Base-by-base conservation (phyloP, 2,888 invertebrate genomes). In the Ormia ochracea region DNA sequence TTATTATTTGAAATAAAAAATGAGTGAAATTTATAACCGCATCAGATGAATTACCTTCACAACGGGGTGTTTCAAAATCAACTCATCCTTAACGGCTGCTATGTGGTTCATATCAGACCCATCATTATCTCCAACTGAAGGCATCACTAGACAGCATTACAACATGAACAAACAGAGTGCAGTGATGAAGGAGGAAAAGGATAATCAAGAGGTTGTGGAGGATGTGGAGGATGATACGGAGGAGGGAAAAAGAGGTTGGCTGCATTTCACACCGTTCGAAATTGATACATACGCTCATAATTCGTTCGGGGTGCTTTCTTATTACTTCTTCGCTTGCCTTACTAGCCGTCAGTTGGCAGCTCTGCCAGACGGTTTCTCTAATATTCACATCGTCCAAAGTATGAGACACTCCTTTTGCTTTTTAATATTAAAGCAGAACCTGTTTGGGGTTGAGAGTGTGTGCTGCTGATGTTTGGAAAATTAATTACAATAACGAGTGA, bases 31-130 rank as follows among this genome's bases (percentile, higher is more conserved):
- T 87, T 87, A 87, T 86, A 87, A 88, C 88, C 87, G 86, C 86
- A 87, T 85, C 85, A 85, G 86, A 84, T 86, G 88, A 86, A 87
- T 87, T 88, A 86, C 83, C 84, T 76, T 84, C 85, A 65, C 87
- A 83, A 82, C 83, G 86, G 85, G 87, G 84, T 85, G 82, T 82
- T 82, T 81, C 50, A 12, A 63, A 75, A 69, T 50, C 36, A 63
- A 70, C 74, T 74, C 74, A 61, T 58, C 33, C 74, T 41, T 56
- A 26, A 68, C 28, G 61, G 36, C 68, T 45, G 45, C 52, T 48
- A 1, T 10, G n/a, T 66, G 33, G 48, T 54, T 33, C 33, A 12
- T 48, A 12, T 7, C 43, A 65, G 56, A 14, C 56, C 56, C 73
- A 66, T 74, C 58, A 66, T 66, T 58, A 74, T 74, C 65, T 59